Percentiles rank a stretch among this genome's conserved stretches.
phyloP scores from a whole-genome alignment of 2,888 invertebrate genomes.

The Agrochola lota region DNA sequence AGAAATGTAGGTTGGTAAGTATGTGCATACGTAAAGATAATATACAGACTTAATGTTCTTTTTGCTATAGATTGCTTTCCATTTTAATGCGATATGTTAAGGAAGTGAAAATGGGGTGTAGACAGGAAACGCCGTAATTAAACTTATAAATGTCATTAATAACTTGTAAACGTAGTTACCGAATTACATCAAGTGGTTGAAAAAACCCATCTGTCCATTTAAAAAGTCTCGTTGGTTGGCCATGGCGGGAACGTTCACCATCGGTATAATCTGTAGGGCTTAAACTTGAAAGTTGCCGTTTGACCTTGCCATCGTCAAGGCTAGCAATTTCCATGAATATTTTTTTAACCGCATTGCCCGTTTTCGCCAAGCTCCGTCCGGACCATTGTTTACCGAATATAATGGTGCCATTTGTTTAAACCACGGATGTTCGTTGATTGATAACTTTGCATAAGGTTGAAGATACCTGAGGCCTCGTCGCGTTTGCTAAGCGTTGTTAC shows the following conservation, averaged over 20 bases:
- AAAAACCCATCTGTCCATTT: conserved; percentile 41
- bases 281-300: conserved; percentile 80
- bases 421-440: conserved; percentile 59
- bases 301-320: conserved; percentile 82
- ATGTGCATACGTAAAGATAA: conserved; percentile 56
- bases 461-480: conserved; percentile 22
- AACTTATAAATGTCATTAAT: conserved; percentile 32
- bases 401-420: conserved; percentile 58
- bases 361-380: conserved; percentile 62
- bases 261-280: conserved; percentile 64
- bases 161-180: conserved; percentile 21
- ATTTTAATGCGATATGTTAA: conserved; percentile 39
- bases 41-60: conserved; percentile 39
- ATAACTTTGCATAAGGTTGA: conserved; percentile 46
- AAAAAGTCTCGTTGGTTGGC: conserved; percentile 49
- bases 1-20: conserved; percentile 66
- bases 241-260: conserved; percentile 63
- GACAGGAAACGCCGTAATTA: conserved; percentile 42
- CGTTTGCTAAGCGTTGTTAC: conserved; percentile 7
- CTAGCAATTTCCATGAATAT: conserved; percentile 70
- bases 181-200: conserved; percentile 27
- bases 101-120: conserved; percentile 30
- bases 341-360: conserved; percentile 66
- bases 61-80: conserved; percentile 49
- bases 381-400: conserved; percentile 71